Conservation (phyloP, 2,113 vertebrate genomes). For the Myiagra hebetior region DNA sequence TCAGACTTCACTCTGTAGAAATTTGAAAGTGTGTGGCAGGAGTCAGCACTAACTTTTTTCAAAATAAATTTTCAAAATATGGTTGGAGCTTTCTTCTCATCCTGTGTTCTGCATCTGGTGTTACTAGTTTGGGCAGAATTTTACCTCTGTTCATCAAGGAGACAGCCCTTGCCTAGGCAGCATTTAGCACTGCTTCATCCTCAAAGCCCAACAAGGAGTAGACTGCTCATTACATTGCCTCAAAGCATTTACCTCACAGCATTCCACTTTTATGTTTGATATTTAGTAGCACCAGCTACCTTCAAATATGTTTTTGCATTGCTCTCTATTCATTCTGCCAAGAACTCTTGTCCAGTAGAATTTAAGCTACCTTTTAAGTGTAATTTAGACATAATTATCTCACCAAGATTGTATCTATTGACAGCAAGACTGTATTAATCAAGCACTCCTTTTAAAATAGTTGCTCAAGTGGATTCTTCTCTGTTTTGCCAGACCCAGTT, state of each 20-base stretch:
- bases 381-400: constrained; percentile 50
- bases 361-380: constrained; percentile 27
- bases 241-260: not conserved
- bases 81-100: not conserved
- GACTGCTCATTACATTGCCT: not conserved
- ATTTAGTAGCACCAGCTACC: not conserved
- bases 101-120: not conserved
- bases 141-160: not conserved
- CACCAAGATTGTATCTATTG: constrained; percentile 39
- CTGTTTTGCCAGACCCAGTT: not conserved
- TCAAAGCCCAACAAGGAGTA: not conserved
- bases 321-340: constrained; percentile 6
- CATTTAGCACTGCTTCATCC: not conserved
- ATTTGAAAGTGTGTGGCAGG: not conserved
- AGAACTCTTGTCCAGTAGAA: constrained; percentile 31
- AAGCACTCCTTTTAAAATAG: constrained; percentile 18
- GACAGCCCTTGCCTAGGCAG: not conserved
- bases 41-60: not conserved
- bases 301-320: constrained; percentile 14
- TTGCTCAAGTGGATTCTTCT: constrained; percentile 18
- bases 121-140: constrained; percentile 1
- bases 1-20: not conserved
- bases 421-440: constrained; percentile 36
- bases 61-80: not conserved
- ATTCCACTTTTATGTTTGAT: constrained; percentile 6